These are phyloP conservation scores for Microtus oregoni DNA, from an alignment of 2,113 vertebrate genomes.

Conservation along the genomic window DNA sequence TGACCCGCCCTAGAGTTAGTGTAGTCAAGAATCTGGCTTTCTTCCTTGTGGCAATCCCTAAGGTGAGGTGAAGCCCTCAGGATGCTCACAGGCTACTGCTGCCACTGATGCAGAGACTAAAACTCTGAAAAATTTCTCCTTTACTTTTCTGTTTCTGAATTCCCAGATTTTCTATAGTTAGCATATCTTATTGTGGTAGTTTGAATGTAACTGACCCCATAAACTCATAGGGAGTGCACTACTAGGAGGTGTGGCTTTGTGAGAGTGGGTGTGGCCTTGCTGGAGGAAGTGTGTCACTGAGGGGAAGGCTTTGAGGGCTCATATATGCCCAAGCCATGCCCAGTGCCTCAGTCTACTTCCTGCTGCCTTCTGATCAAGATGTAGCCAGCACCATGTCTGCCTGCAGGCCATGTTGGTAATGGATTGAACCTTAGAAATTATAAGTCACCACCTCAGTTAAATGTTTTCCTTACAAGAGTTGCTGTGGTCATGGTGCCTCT, in stretches of 20 bases:
- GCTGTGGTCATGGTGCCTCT: neutral
- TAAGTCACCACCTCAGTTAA: neutral
- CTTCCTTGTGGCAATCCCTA: neutral
- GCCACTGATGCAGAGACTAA: neutral
- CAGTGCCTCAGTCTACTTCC: neutral
- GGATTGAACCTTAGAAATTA: neutral
- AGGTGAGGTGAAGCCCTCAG: neutral
- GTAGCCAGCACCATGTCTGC: neutral
- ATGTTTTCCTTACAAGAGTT: neutral
- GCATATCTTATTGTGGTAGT: neutral
- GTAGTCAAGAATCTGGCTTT: neutral
- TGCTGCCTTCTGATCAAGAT: neutral
- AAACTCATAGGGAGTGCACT: neutral
- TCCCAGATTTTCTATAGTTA: neutral
- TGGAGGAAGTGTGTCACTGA: neutral
- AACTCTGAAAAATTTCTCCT: neutral
- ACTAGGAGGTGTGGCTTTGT: neutral
- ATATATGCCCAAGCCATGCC: neutral
- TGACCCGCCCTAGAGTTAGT: neutral
- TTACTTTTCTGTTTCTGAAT: conserved; percentile 27
- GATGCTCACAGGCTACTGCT: no score
- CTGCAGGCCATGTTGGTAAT: neutral
- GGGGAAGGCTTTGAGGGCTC: neutral
- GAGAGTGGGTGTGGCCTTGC: neutral
- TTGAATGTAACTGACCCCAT: neutral